Base-by-base conservation (phyloP, 2,113 vertebrate genomes). In the Megaceryle torquata region DNA sequence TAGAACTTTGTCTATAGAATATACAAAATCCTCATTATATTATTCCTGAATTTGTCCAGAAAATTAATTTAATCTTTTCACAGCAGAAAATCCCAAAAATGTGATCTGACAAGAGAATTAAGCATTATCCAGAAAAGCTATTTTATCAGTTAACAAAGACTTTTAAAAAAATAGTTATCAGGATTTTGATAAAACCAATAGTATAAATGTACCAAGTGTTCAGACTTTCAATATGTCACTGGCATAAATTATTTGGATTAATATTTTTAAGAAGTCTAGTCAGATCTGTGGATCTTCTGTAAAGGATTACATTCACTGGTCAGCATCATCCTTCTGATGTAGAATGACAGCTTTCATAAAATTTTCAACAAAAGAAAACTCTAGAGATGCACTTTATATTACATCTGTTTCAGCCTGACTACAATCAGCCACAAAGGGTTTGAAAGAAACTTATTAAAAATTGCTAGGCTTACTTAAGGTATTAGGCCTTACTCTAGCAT, bases 371-470 rank as follows among this genome's bases (percentile, higher is more conserved):
- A 50, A 26, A 57, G 61, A 83, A 88, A 93, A 74, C 37, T 25
- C 72, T 24, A 68, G 65, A 81, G 56, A 92, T 81, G 51, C 18
- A 46, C 51, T 65, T 87, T 33, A 31, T 28, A 51, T 64, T 76
- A 56, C 39, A 31, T 31, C 54, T 89, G 26, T 87, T 94, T 81
- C 69, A 63, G 16, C 54, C 68, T 51, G 41, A 61, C 63, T 67
- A 46, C 28, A 65, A 53, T 53, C 67, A 92, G 68, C 29, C 50
- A 86, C 86, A 95, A 89, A 74, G 29, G 56, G 53, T 48, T 88
- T 67, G 14, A 41, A 33, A 33, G 26, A 88, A 93, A 91, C 33
- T 77, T 92, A 83, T 77, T 96, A 89, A 85, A 88, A 94, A 77
- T 74, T 39, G 43, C 51, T 70, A 86, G 63, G 13, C n/a, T 96